Evolutionary conservation across 2,113 vertebrate species (phyloP).

Genomic region (Synchiropus splendidus): DNA sequence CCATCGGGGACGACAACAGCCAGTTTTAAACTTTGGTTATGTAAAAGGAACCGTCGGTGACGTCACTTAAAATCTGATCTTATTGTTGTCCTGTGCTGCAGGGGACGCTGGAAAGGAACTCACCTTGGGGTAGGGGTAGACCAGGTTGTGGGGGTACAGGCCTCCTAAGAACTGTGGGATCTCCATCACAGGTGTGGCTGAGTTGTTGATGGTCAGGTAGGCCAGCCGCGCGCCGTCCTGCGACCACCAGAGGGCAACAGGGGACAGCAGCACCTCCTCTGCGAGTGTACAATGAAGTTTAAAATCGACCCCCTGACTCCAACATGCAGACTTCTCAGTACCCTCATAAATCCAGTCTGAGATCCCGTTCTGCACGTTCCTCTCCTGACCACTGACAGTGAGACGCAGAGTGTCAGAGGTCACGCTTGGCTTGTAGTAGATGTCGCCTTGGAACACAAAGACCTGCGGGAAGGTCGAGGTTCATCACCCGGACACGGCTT

Average conservation of each 20-base stretch:
- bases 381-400: slow-evolving; percentile 55
- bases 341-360: slow-evolving; percentile 77
- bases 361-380: slow-evolving; percentile 63
- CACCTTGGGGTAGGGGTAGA: slow-evolving; percentile 76
- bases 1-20: no score
- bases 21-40: no score
- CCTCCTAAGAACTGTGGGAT: slow-evolving; percentile 71
- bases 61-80: not conserved
- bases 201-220: slow-evolving; percentile 73
- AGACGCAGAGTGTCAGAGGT: slow-evolving; percentile 56
- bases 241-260: slow-evolving; percentile 73
- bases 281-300: not conserved
- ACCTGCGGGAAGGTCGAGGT: slow-evolving; percentile 44
- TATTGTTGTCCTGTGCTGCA: not conserved
- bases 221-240: slow-evolving; percentile 68
- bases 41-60: no score
- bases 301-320: no score
- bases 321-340: slow-evolving; percentile 14
- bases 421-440: slow-evolving; percentile 69
- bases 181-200: slow-evolving; percentile 74
- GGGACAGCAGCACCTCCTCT: slow-evolving; percentile 71
- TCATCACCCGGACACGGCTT: not conserved
- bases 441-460: slow-evolving; percentile 69
- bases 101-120: not conserved
- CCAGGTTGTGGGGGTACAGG: slow-evolving; percentile 63